phyloP scores from a whole-genome alignment of 2,888 invertebrate species.

The Acleris literana region DNA sequence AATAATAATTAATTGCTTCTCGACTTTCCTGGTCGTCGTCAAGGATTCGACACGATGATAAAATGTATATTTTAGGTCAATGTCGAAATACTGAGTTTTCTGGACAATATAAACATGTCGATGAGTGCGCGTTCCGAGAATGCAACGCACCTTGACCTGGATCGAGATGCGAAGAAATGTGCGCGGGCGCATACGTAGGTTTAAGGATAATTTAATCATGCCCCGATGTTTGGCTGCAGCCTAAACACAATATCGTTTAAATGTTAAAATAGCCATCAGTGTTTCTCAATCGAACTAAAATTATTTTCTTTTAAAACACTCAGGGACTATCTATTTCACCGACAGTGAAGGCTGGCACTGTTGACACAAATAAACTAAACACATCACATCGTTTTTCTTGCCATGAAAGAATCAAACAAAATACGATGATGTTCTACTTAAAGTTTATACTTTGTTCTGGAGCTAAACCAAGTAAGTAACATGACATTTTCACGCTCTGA shows the following conservation, averaged over 20 bases:
- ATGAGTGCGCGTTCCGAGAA: conserved; percentile 15
- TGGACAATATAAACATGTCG: conserved; percentile 9
- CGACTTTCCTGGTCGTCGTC: conserved; percentile 2
- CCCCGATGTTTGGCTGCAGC: neutral
- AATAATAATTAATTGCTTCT: no score
- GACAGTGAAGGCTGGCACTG: no score
- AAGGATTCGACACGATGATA: neutral
- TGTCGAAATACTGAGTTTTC: conserved; percentile 12
- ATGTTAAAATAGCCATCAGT: neutral
- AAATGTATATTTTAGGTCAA: conserved; percentile 4
- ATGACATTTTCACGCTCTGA: conserved; percentile 2
- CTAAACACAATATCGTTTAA: neutral
- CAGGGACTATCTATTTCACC: no score
- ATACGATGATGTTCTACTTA: no score
- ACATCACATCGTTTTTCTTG: no score
- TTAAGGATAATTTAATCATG: conserved; percentile 8
- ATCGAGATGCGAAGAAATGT: conserved; percentile 16
- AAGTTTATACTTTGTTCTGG: neutral
- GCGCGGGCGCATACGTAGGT: conserved; percentile 4
- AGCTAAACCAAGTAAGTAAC: neutral
- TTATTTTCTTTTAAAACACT: no score
- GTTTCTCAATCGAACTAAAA: no score
- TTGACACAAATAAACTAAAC: no score
- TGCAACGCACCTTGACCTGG: conserved; percentile 16
- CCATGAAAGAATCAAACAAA: no score